Percentiles rank a stretch among this genome's conserved stretches.
Conservation (phyloP, 2,888 invertebrate species). For the Trilocha varians region DNA sequence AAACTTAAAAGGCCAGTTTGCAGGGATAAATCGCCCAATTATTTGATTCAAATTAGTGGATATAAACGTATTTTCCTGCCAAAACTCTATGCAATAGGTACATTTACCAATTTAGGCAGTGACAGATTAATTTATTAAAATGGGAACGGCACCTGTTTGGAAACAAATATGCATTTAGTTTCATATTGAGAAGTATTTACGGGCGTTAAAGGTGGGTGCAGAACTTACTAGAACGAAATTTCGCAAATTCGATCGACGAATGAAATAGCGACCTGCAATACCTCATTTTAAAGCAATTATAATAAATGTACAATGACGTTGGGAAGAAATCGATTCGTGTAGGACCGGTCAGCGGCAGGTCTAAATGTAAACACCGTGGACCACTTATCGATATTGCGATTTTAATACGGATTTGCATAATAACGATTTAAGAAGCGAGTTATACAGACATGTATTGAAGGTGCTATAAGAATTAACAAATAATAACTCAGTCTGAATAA, state of each 20-base stretch:
- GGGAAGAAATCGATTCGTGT: constrained; percentile 30
- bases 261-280: background rate
- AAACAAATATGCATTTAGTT: background rate
- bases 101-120: background rate
- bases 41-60: background rate
- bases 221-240: constrained; percentile 1
- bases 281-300: constrained; percentile 7
- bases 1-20: too few species aligned
- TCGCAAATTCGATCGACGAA: constrained; percentile 6
- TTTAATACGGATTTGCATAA: constrained; percentile 21
- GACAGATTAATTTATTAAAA: background rate
- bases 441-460: background rate
- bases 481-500: too few species aligned
- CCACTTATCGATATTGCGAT: constrained; percentile 26
- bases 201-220: background rate
- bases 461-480: too few species aligned
- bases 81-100: background rate
- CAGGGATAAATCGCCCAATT: too few species aligned
- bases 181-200: background rate
- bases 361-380: constrained; percentile 26
- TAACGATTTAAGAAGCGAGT: constrained; percentile 4
- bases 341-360: constrained; percentile 21
- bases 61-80: background rate
- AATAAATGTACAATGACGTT: constrained; percentile 18
- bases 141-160: background rate